Evolutionary conservation across 1,140 invertebrate genomes (phyloP).

Genomic region (Papilio glaucus): DNA sequence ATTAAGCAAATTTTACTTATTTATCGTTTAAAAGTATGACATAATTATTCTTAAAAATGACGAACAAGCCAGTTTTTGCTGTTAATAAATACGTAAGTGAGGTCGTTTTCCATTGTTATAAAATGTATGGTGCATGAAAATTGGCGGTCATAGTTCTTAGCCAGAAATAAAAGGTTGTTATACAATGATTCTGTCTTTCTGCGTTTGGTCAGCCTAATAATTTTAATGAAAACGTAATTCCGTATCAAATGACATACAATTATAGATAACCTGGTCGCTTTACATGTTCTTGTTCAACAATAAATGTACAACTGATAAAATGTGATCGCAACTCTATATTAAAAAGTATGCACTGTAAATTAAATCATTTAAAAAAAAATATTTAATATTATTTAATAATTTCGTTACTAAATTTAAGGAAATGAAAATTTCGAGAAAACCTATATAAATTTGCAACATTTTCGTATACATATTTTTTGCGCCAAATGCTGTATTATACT

Average conservation of each 20-base stretch:
- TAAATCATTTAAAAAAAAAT: slow-evolving; percentile 7
- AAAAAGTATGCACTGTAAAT: not conserved
- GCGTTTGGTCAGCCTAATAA: not conserved
- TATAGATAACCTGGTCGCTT: slow-evolving; percentile 20
- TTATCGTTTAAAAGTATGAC: too few relatives aligned
- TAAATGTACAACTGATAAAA: slow-evolving; percentile 18
- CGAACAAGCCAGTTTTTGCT: too few relatives aligned
- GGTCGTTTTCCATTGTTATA: too few relatives aligned
- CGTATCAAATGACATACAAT: not conserved
- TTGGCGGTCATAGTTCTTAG: too few relatives aligned
- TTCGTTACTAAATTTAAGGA: not conserved
- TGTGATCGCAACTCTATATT: not conserved
- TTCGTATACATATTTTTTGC: not conserved
- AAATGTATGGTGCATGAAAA: too few relatives aligned
- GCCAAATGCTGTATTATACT: not conserved
- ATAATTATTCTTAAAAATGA: too few relatives aligned
- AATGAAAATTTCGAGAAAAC: too few relatives aligned
- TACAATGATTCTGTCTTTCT: slow-evolving; percentile 7
- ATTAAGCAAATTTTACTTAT: too few relatives aligned
- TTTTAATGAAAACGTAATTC: slow-evolving; percentile 5
- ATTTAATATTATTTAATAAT: not conserved
- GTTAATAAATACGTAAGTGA: too few relatives aligned
- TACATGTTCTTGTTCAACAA: slow-evolving; percentile 9
- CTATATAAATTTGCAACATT: not conserved
- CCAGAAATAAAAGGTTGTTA: not conserved